Evolutionary conservation across 2,797 vertebrate genomes (phyloP).

Genomic region (Hemibagrus guttatus): DNA sequence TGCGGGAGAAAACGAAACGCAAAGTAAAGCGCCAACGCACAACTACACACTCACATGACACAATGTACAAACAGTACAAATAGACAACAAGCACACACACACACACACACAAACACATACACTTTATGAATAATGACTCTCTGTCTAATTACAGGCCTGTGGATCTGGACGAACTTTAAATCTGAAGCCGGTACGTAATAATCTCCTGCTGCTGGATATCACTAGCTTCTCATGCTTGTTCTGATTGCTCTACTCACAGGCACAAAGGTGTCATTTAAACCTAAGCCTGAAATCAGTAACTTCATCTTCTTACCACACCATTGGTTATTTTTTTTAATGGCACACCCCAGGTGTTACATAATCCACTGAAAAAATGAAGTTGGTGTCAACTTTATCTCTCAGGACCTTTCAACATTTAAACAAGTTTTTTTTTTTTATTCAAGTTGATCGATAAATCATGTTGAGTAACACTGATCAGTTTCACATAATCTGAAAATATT

Average conservation of each 20-base stretch:
- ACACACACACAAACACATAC: not conserved
- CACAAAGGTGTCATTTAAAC: not conserved
- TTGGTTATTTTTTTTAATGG: not conserved
- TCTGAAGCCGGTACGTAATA: not conserved
- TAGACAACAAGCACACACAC: not conserved
- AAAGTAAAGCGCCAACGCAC: conserved; percentile 49
- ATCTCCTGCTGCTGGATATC: not conserved
- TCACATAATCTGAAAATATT: not conserved
- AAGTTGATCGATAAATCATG: no score
- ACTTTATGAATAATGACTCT: not conserved
- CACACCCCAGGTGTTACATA: no score
- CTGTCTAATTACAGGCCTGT: conserved; percentile 24
- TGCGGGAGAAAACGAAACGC: conserved; percentile 54
- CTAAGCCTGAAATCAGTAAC: not conserved
- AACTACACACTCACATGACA: not conserved
- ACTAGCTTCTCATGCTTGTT: not conserved
- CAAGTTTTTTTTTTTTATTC: no score
- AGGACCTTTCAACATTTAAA: not conserved
- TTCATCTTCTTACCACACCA: not conserved
- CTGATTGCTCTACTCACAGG: not conserved
- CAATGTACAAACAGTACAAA: not conserved
- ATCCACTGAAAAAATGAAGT: no score
- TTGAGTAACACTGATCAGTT: no score
- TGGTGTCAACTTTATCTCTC: not conserved
- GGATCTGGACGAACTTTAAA: conserved; percentile 42